A percentile compares a stretch with the other conserved stretches of the same genome.
Evolutionary conservation across 2,888 invertebrate genomes (phyloP).

Genomic region (Malthinus flaveolus): DNA sequence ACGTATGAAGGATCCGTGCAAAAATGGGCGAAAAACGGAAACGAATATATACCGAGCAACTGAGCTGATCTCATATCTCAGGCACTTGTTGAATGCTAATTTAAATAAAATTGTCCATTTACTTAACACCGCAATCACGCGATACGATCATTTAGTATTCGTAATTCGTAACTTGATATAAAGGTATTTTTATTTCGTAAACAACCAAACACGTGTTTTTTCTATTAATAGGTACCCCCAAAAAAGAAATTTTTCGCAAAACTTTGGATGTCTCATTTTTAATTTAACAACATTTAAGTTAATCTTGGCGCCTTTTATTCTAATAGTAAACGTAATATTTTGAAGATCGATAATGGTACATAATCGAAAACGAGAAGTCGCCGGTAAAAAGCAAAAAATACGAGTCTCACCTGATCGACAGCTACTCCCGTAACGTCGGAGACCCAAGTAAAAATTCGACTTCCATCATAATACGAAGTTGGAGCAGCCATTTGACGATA

Average conservation of each 20-base stretch:
- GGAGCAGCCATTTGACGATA: slow-evolving; percentile 22
- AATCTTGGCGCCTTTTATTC: neutral
- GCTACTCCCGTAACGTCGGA: slow-evolving; percentile 71
- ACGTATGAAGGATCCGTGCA: no score
- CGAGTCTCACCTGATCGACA: slow-evolving; percentile 74
- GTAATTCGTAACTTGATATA: no score
- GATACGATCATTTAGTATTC: no score
- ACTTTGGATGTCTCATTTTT: neutral
- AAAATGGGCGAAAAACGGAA: no score
- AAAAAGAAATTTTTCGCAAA: neutral
- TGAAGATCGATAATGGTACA: slow-evolving; percentile 27
- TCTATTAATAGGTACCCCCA: neutral
- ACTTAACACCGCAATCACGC: neutral
- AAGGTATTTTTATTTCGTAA: no score
- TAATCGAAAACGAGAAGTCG: neutral
- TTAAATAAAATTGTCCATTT: neutral
- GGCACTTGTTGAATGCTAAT: neutral
- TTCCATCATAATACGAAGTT: slow-evolving; percentile 65
- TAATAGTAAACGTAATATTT: neutral
- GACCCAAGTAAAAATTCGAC: slow-evolving; percentile 69
- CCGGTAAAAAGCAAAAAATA: slow-evolving; percentile 6
- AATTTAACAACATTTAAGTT: neutral
- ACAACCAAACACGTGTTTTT: no score
- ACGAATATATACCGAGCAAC: neutral
- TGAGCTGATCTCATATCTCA: neutral